Conservation (phyloP, 2,113 vertebrate species). For the Cisticola juncidis region DNA sequence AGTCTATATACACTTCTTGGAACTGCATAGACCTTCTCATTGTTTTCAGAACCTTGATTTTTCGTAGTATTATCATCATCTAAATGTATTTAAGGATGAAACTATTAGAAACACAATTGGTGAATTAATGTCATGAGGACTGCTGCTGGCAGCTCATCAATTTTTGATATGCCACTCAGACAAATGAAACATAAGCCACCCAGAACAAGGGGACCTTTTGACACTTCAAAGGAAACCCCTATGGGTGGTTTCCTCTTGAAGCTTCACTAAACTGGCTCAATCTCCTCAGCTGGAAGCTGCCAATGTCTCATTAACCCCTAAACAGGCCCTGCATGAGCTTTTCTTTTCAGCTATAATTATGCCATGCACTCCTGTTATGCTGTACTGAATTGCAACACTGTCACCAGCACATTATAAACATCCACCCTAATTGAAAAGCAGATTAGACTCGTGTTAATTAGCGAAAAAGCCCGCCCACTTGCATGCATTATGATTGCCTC, state of each 20-base stretch:
- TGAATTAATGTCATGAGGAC: conserved; percentile 94
- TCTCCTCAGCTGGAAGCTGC: conserved; percentile 92
- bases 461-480: conserved; percentile 82
- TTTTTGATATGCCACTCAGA: conserved; percentile 99
- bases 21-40: conserved; percentile 57
- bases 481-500: conserved; percentile 90
- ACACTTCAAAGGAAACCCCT: conserved; percentile 99
- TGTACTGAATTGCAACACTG: conserved; percentile 81
- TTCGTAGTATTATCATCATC: conserved; percentile 72
- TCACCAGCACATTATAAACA: conserved; percentile 84
- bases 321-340: conserved; percentile 95
- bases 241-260: conserved; percentile 99
- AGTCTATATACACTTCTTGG: conserved; percentile 33
- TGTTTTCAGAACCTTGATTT: conserved; percentile 78
- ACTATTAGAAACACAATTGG: conserved; percentile 91
- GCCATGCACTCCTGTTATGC: conserved; percentile 82
- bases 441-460: conserved; percentile 89
- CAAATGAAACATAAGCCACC: conserved; percentile 99
- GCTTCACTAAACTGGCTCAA: conserved; percentile 87
- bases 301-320: conserved; percentile 99
- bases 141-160: conserved; percentile 98
- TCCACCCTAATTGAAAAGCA: conserved; percentile 92
- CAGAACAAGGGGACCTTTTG: conserved; percentile 99
- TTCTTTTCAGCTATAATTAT: conserved; percentile 89
- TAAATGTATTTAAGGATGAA: conserved; percentile 85